A percentile compares a stretch with the other conserved stretches of the same genome.
These are phyloP conservation scores for Telenomus remus DNA, from an alignment of 1,140 invertebrate species.

Conservation along the genomic window DNA sequence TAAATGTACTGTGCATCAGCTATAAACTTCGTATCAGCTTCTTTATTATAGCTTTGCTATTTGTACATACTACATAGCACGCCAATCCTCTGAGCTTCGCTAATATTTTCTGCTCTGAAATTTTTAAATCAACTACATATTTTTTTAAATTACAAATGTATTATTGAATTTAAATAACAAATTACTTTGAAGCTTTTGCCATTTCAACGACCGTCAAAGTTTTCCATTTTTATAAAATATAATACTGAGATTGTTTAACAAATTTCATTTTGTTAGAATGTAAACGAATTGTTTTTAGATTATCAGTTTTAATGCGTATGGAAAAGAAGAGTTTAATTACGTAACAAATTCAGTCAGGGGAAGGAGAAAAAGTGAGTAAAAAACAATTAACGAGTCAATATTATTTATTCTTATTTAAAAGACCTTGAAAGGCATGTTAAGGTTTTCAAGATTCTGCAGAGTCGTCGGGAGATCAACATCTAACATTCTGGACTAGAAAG, in stretches of 20 bases:
- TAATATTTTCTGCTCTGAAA: neutral
- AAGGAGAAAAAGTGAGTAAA: conserved; percentile 20
- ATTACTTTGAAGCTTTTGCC: too few relatives aligned
- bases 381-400: conserved; percentile 62
- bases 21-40: conserved; percentile 26
- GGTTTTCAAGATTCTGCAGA: conserved; percentile 59
- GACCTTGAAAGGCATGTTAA: conserved; percentile 63
- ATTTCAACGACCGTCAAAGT: too few relatives aligned
- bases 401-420: conserved; percentile 66
- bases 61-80: conserved; percentile 6
- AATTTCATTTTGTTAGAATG: too few relatives aligned
- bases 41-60: conserved; percentile 18
- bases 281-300: too few relatives aligned
- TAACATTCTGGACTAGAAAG: conserved; percentile 52
- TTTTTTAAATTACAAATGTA: too few relatives aligned
- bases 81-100: neutral
- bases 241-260: too few relatives aligned
- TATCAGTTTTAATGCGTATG: too few relatives aligned
- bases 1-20: conserved; percentile 32
- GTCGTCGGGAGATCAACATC: conserved; percentile 62
- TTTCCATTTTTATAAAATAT: too few relatives aligned
- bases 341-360: neutral
- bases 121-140: too few relatives aligned
- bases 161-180: too few relatives aligned
- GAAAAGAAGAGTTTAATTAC: too few relatives aligned